Conservation (phyloP, 2,113 vertebrate genomes). For the Centropus bengalensis region DNA sequence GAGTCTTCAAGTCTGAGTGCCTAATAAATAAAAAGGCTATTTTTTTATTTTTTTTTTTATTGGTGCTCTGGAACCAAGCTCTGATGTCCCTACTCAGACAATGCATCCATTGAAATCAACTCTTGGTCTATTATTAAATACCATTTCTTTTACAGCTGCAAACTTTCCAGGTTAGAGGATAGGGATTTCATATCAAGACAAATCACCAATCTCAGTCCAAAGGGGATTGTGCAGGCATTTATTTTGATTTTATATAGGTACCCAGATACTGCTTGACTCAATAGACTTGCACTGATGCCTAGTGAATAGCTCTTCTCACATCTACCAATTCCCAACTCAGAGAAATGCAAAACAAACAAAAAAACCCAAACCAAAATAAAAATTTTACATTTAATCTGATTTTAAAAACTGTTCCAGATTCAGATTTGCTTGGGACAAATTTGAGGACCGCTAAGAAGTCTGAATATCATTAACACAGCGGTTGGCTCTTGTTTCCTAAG, state of each 20-base stretch:
- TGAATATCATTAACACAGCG: background rate
- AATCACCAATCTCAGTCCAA: conserved; percentile 34
- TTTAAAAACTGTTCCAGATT: background rate
- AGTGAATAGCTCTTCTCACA: background rate
- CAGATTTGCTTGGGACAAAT: background rate
- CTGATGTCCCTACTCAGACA: conserved; percentile 58
- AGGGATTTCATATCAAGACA: conserved; percentile 52
- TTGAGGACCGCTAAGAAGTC: background rate
- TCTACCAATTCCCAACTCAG: background rate
- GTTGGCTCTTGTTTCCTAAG: background rate
- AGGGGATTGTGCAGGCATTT: conserved; percentile 27
- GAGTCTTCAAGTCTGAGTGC: conserved; percentile 67
- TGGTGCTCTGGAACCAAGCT: conserved; percentile 49
- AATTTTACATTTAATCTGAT: background rate
- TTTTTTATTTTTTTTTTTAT: conserved; percentile 29
- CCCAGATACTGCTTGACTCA: background rate
- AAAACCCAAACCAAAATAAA: background rate
- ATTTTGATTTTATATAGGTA: conserved; percentile 21
- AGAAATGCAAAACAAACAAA: background rate
- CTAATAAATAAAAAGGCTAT: conserved; percentile 66
- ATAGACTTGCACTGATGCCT: background rate
- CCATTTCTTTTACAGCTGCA: conserved; percentile 28
- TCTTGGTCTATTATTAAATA: conserved; percentile 48
- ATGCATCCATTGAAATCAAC: conserved; percentile 49
- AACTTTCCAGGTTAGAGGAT: conserved; percentile 20